Base-by-base conservation (phyloP, 2,888 invertebrate species). In the Pediacus dermestoides region DNA sequence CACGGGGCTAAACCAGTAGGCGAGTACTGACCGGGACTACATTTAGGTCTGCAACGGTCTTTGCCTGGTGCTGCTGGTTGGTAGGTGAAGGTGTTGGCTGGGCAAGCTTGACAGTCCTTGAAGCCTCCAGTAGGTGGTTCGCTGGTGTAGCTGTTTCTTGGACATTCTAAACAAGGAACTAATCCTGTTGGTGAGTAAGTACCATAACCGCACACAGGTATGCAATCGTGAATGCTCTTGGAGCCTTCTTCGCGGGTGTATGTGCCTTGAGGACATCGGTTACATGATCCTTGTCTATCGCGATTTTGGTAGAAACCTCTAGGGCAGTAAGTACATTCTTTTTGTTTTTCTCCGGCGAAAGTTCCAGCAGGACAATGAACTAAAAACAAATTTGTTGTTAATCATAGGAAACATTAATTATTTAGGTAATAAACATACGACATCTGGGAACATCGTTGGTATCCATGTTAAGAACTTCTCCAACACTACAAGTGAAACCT, bases 341-440 rank as follows among this genome's bases (percentile, higher is more conserved):
- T 88, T 71, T 93, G 91, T 57, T 91, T 90, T 54, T 88, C 87
- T 11, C 85, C 85, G 25, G 93, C 91, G 60, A 83, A 93, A 0
- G 95, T 93, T 58, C 97, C 97, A 52, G 94, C 93, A 4, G 97
- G 96, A 65, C 99, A 99, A 63, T 96, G 90, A 45, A 95, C 89
- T 89, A 30, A 26, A 4, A 21, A 34, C 3, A 13, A 37, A 4
- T 7, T 10, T 4, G 4, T 32, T 37, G 3, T n/a, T 14, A 11
- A 18, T 13, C 3, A 13, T n/a, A n/a, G n/a, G n/a, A n/a, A n/a
- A n/a, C n/a, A n/a, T n/a, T n/a, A n/a, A n/a, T n/a, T n/a, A n/a
- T n/a, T n/a, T n/a, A n/a, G n/a, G n/a, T n/a, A n/a, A n/a, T n/a
- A 31, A 57, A 81, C 86, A 82, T 73, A 88, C 88, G 76, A 75